Conservation (phyloP, 2,797 vertebrate genomes). For the Poliocrania exsul region DNA sequence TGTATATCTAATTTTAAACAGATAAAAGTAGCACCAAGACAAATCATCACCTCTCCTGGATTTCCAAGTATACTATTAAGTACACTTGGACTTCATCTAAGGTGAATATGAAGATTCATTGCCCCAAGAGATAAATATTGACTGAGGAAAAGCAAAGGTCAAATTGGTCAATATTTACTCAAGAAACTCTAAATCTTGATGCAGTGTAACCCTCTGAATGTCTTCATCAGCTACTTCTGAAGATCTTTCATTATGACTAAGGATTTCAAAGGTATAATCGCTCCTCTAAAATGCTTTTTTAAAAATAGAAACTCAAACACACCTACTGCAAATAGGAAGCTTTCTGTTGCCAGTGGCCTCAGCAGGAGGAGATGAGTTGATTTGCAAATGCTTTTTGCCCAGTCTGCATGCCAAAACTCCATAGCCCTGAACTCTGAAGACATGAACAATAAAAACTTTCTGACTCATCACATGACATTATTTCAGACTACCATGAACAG, state of each 20-base stretch:
- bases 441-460: neutral
- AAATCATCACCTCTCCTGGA: neutral
- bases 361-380: neutral
- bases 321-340: neutral
- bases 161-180: constrained; percentile 67
- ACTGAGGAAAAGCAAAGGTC: constrained; percentile 73
- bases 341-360: neutral
- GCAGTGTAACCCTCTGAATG: constrained; percentile 35
- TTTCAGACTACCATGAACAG: neutral
- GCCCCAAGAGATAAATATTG: constrained; percentile 73
- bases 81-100: constrained; percentile 62
- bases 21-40: neutral
- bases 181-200: constrained; percentile 42
- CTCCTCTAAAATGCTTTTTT: neutral
- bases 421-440: neutral
- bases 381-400: neutral
- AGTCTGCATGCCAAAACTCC: neutral
- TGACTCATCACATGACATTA: neutral
- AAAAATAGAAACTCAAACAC: neutral
- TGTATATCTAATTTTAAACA: constrained; percentile 17
- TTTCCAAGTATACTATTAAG: constrained; percentile 22
- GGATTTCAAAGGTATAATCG: neutral
- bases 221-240: constrained; percentile 55
- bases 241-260: constrained; percentile 39
- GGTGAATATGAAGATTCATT: constrained; percentile 70